A percentile compares a stretch with the other conserved stretches of the same genome.
Evolutionary conservation across 2,113 vertebrate genomes (phyloP).

Genomic region (Platichthys stellatus): DNA sequence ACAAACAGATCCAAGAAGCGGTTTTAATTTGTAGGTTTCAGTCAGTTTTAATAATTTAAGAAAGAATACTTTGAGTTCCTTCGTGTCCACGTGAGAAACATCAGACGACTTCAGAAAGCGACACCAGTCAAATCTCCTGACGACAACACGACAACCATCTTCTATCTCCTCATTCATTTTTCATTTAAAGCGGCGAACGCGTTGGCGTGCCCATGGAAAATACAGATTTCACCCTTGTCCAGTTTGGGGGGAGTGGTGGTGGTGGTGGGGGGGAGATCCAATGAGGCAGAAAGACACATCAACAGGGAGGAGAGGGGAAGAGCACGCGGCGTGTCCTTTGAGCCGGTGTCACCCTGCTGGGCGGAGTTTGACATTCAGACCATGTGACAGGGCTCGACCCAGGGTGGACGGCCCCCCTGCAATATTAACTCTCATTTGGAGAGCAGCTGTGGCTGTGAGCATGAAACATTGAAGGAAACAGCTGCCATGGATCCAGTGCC

Average conservation of each 20-base stretch:
- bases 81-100: too few relatives aligned
- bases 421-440: constrained; percentile 98
- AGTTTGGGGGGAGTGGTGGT: constrained; percentile 23
- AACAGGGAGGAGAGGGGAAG: constrained; percentile 48
- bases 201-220: constrained; percentile 43
- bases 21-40: too few relatives aligned
- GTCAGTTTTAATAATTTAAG: not conserved
- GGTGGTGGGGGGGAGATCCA: constrained; percentile 34
- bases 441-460: constrained; percentile 98
- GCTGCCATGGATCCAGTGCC: constrained; percentile 94
- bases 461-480: constrained; percentile 99
- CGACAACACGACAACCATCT: constrained; percentile 3
- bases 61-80: too few relatives aligned
- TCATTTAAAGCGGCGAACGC: constrained; percentile 42
- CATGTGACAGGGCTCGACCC: constrained; percentile 92
- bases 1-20: too few relatives aligned
- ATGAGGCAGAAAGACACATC: constrained; percentile 65
- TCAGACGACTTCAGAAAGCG: too few relatives aligned
- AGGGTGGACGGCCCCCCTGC: constrained; percentile 89
- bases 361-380: constrained; percentile 89
- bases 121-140: not conserved
- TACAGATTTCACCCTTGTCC: constrained; percentile 64
- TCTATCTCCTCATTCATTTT: constrained; percentile 60
- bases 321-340: constrained; percentile 73
- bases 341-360: constrained; percentile 82